Evolutionary conservation across 2,888 invertebrate species (phyloP).

Genomic region (Empis livida): DNA sequence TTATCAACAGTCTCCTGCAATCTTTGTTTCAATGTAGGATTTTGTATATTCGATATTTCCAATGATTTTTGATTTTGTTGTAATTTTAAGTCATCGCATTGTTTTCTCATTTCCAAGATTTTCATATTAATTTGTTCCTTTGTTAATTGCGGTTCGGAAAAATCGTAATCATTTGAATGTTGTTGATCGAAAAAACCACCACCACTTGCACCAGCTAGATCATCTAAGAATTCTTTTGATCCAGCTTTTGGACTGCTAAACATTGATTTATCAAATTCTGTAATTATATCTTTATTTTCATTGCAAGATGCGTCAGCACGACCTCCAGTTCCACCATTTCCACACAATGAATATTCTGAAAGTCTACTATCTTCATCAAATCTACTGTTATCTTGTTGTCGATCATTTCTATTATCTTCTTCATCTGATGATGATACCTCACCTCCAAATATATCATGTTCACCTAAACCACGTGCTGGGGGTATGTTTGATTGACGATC

Average conservation of each 20-base stretch:
- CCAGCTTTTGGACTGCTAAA: slow-evolving; percentile 25
- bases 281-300: slow-evolving; percentile 22
- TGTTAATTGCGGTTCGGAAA: slow-evolving; percentile 29
- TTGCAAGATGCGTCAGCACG: slow-evolving; percentile 12
- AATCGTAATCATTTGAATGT: slow-evolving; percentile 22
- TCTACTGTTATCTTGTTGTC: slow-evolving; percentile 66
- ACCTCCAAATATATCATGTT: slow-evolving; percentile 85
- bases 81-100: slow-evolving; percentile 61
- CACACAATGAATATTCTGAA: slow-evolving; percentile 52
- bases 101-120: slow-evolving; percentile 56
- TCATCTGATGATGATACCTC: slow-evolving; percentile 84
- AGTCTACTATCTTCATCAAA: slow-evolving; percentile 59
- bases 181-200: slow-evolving; percentile 24
- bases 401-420: slow-evolving; percentile 51
- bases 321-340: slow-evolving; percentile 15
- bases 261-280: slow-evolving; percentile 31
- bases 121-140: slow-evolving; percentile 45
- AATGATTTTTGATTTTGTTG: slow-evolving; percentile 65
- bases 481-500: slow-evolving; percentile 5
- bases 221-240: slow-evolving; percentile 21
- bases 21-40: slow-evolving; percentile 65
- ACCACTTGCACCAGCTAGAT: slow-evolving; percentile 24
- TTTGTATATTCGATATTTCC: slow-evolving; percentile 75
- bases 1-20: slow-evolving; percentile 72
- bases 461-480: slow-evolving; percentile 38